Conservation (phyloP, 2,888 invertebrate species). For the Monoplex corrugatus region DNA sequence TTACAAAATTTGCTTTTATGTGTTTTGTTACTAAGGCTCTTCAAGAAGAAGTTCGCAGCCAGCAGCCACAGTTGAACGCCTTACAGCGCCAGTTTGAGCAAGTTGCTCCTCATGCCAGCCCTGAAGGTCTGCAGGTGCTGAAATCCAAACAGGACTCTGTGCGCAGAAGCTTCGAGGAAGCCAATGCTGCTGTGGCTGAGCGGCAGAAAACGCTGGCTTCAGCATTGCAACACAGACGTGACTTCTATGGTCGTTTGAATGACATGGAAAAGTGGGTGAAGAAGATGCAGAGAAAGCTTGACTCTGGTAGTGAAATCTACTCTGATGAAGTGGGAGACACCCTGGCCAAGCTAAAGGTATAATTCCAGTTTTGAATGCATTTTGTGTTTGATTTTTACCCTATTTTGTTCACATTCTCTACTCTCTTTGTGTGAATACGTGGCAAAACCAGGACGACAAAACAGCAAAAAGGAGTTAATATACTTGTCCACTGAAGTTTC, state of each 20-base stretch:
- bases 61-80: slow-evolving; percentile 72
- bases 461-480: too few relatives aligned
- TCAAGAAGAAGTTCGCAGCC: slow-evolving; percentile 74
- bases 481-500: too few relatives aligned
- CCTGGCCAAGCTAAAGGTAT: slow-evolving; percentile 88
- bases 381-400: background rate
- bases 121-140: slow-evolving; percentile 71
- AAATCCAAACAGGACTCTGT: slow-evolving; percentile 90
- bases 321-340: slow-evolving; percentile 90
- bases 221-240: slow-evolving; percentile 79
- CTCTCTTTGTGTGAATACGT: too few relatives aligned
- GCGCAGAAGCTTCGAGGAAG: slow-evolving; percentile 88
- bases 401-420: too few relatives aligned
- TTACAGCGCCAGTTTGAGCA: slow-evolving; percentile 73
- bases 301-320: slow-evolving; percentile 90
- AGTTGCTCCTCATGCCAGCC: slow-evolving; percentile 72
- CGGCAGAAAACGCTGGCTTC: slow-evolving; percentile 83
- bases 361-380: background rate
- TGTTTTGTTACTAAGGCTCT: slow-evolving; percentile 74
- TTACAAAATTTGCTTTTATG: too few relatives aligned
- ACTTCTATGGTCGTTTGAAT: slow-evolving; percentile 89
- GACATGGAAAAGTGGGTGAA: slow-evolving; percentile 89
- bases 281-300: slow-evolving; percentile 82
- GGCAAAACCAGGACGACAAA: too few relatives aligned
- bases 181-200: slow-evolving; percentile 85